Evolutionary conservation across 1,140 invertebrate species (phyloP).

Genomic region (Euwallacea similis): DNA sequence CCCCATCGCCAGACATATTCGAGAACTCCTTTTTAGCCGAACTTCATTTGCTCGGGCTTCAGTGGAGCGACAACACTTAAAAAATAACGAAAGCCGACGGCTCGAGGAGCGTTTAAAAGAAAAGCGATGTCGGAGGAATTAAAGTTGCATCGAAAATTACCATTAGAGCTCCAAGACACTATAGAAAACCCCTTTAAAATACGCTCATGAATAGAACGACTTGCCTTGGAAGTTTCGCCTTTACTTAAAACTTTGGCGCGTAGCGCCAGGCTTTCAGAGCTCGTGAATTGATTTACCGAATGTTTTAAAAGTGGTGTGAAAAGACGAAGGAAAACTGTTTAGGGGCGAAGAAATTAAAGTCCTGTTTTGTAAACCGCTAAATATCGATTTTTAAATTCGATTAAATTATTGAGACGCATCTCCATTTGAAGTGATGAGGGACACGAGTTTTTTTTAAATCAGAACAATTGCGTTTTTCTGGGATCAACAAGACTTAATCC

Average conservation of each 20-base stretch:
- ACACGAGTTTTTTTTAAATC: not conserved
- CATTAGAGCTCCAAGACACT: slow-evolving; percentile 7
- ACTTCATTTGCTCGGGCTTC: not conserved
- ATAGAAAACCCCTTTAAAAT: slow-evolving; percentile 10
- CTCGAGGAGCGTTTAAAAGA: not conserved
- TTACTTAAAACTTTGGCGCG: slow-evolving; percentile 18
- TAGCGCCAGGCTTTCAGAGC: slow-evolving; percentile 12
- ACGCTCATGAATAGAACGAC: slow-evolving; percentile 11
- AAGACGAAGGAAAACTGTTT: slow-evolving; percentile 3
- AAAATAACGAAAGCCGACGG: not conserved
- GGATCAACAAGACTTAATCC: not conserved
- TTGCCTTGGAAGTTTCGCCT: slow-evolving; percentile 18
- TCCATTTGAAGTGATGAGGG: not conserved
- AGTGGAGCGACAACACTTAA: not conserved
- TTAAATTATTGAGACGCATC: too few species aligned
- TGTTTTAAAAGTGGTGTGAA: slow-evolving; percentile 8
- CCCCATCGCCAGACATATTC: not conserved
- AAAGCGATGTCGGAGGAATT: not conserved
- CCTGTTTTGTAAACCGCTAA: not conserved
- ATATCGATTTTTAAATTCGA: too few species aligned
- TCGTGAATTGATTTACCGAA: slow-evolving; percentile 15
- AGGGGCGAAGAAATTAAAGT: not conserved
- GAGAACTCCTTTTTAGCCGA: too few species aligned
- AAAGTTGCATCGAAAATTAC: slow-evolving; percentile 17
- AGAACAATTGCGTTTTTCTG: not conserved